Conservation (phyloP, 64 coral and sea anemone species). For the Anthopleura sola region DNA sequence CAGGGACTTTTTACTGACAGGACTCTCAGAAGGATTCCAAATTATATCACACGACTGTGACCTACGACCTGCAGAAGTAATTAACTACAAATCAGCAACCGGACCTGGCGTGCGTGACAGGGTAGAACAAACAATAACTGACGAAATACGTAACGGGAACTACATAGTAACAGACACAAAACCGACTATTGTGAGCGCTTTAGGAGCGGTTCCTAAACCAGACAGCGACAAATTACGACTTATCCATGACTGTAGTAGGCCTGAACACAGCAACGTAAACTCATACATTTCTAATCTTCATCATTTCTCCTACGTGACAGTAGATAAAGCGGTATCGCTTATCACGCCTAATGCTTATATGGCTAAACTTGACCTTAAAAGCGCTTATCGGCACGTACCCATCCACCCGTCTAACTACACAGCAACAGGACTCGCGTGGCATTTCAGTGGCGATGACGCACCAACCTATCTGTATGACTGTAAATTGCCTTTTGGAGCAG, state of each 20-base stretch:
- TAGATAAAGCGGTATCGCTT: not conserved
- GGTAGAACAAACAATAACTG: not conserved
- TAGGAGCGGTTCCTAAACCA: constrained; percentile 35
- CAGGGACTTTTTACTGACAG: not conserved
- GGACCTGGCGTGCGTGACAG: not conserved
- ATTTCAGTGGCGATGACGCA: not conserved
- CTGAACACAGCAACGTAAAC: not conserved
- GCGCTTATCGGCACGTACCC: constrained; percentile 44
- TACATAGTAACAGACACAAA: constrained; percentile 13
- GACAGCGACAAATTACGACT: not conserved
- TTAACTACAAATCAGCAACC: not conserved
- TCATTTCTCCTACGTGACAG: not conserved
- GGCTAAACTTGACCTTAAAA: constrained; percentile 42
- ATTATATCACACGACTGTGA: not conserved
- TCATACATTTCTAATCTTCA: not conserved
- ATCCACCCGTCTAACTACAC: constrained; percentile 38
- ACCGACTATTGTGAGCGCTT: constrained; percentile 18
- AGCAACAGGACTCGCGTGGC: constrained; percentile 33
- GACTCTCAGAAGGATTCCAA: not conserved
- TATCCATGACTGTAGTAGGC: constrained; percentile 16
- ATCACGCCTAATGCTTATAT: constrained; percentile 18
- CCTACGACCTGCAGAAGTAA: not conserved
- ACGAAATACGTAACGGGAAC: constrained; percentile 5
- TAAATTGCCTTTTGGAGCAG: not conserved
- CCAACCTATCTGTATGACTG: not conserved